These are phyloP conservation scores for Cryptus viduatorius DNA, from an alignment of 2,888 invertebrate species.

Conservation along the genomic window DNA sequence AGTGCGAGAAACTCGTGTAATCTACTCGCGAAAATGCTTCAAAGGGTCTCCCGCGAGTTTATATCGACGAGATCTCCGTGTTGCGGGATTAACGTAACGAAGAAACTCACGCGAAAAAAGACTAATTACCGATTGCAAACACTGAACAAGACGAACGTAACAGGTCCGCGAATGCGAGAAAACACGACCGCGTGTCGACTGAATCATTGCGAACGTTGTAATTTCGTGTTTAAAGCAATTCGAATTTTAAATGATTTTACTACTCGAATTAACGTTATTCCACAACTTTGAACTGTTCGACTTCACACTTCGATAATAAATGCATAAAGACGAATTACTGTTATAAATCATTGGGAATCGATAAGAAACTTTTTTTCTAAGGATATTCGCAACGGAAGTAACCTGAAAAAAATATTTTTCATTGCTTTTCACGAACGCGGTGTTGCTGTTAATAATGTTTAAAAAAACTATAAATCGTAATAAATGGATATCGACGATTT, in stretches of 20 bases:
- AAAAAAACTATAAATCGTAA: too few species aligned
- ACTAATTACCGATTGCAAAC: slow-evolving; percentile 32
- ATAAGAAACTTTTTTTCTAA: too few species aligned
- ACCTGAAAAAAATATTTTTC: too few species aligned
- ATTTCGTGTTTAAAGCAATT: neutral
- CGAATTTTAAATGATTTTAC: neutral
- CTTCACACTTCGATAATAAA: too few species aligned
- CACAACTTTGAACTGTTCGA: neutral
- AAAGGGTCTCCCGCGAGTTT: neutral
- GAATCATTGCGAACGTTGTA: neutral
- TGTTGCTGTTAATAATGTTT: too few species aligned
- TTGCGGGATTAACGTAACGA: slow-evolving; percentile 15
- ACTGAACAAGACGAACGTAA: neutral
- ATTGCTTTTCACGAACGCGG: too few species aligned
- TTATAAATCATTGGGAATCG: too few species aligned
- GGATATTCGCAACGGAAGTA: too few species aligned
- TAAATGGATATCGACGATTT: too few species aligned
- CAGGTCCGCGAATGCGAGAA: neutral
- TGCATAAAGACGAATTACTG: too few species aligned
- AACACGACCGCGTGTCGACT: neutral
- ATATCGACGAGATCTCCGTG: slow-evolving; percentile 11
- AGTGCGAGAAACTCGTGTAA: neutral
- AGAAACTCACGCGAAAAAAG: slow-evolving; percentile 25
- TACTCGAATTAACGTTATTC: neutral
- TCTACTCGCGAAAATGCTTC: neutral